Evolutionary conservation across 2,113 vertebrate species (phyloP).

Genomic region (Zosterops japonicus): DNA sequence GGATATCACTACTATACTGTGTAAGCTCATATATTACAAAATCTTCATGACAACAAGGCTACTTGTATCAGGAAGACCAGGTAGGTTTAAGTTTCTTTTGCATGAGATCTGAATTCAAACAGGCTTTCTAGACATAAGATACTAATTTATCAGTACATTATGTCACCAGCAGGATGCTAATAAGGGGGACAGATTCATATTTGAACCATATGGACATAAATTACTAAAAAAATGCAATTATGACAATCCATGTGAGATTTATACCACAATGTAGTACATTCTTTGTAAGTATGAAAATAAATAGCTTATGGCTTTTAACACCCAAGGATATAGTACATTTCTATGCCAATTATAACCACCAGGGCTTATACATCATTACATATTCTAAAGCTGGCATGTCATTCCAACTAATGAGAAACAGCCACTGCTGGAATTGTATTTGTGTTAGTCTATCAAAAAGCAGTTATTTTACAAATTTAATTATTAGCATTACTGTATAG

Average conservation of each 20-base stretch:
- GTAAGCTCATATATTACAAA: neutral
- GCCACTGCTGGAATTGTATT: neutral
- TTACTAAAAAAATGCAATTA: neutral
- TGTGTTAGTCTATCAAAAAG: neutral
- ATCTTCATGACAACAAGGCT: neutral
- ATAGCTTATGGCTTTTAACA: slow-evolving; percentile 52
- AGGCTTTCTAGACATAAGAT: neutral
- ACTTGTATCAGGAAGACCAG: neutral
- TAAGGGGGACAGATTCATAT: neutral
- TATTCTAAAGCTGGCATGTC: slow-evolving; percentile 1
- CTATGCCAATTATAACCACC: neutral
- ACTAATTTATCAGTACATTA: neutral
- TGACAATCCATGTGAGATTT: neutral
- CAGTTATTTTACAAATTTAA: slow-evolving; percentile 13
- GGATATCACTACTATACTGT: neutral
- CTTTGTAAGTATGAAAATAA: slow-evolving; percentile 44
- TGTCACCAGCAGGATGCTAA: neutral
- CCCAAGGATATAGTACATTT: slow-evolving; percentile 27
- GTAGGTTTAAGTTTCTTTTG: neutral
- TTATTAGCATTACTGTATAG: neutral
- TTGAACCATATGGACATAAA: slow-evolving; percentile 17
- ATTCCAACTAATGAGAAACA: slow-evolving; percentile 23
- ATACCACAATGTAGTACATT: neutral
- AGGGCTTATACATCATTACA: slow-evolving; percentile 8
- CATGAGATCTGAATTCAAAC: neutral